Percentiles rank a stretch among this genome's conserved stretches.
Conservation (phyloP, 2,113 vertebrate genomes). For the Lophochroa leadbeateri region DNA sequence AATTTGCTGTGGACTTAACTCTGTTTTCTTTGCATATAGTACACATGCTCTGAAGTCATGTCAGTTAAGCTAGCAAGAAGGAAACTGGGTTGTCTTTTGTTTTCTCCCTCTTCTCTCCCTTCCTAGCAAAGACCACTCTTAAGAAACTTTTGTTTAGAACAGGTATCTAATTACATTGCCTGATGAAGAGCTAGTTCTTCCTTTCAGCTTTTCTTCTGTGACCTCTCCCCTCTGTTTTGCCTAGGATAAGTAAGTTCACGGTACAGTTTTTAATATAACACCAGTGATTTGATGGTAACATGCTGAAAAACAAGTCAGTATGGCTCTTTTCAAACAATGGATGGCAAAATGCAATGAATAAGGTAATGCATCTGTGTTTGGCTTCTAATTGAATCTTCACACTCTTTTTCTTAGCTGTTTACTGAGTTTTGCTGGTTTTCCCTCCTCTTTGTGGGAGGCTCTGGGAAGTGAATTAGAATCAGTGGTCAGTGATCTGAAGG, state of each 20-base stretch:
- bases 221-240: neutral
- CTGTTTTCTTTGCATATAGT: neutral
- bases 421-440: neutral
- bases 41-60: neutral
- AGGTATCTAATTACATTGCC: neutral
- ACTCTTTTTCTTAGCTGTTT: neutral
- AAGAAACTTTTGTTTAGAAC: neutral
- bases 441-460: neutral
- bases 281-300: neutral
- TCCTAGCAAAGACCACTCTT: neutral
- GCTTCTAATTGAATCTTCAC: neutral
- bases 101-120: neutral
- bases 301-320: neutral
- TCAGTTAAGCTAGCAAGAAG: neutral
- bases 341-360: neutral
- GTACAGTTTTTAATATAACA: neutral
- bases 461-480: neutral
- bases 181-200: neutral
- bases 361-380: neutral
- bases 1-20: neutral
- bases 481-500: neutral
- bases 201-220: neutral
- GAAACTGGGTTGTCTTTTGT: neutral
- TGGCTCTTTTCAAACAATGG: neutral
- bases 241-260: neutral